Evolutionary conservation across 2,888 invertebrate genomes (phyloP), one percentile per base, ranked within the genome.

Genomic region (Pyrrhia umbra): DNA sequence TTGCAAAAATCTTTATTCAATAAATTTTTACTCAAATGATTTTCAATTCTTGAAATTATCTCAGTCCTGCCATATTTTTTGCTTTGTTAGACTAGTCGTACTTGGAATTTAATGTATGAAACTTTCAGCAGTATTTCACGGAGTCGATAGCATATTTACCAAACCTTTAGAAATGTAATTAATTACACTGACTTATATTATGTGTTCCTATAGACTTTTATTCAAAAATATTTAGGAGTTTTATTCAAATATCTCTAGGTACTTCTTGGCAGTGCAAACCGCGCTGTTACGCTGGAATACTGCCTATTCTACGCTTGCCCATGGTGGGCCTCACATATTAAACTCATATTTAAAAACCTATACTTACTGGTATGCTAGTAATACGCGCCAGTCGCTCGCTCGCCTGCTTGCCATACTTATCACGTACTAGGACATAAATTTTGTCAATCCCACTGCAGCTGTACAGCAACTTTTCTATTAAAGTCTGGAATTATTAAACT

Each of bases 381-480:
- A 81, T 67, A 51, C 73, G 47, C 13, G 59, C 55, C n/a, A 82
- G 46, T 65, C 83, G 77, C 42, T 81, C 77, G 23, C 70, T 51
- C 1, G 77, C 69, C 27, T 58, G 58, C 23, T 79, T 66, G 8
- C 74, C 81, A 59, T 75, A 49, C 62, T 82, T 83, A 39, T 77
- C 71, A 60, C 82, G 84, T 60, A 85, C 77, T 10, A 85, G 74
- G 27, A 86, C 68, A 70, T 86, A 85, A 56, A 86, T 80, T 64
- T 76, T 82, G 63, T 79, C 76, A 39, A 86, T 73, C 25, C 69
- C 79, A 16, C 60, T 73, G 62, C 86, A 86, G 42, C 80, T 76
- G 56, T 73, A 81, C 21, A 84, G 59, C 45, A 85, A 67, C 70
- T 86, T 87, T 71, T 86, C 85, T 59, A 86, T 72, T 54, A 85